A percentile compares a stretch with the other conserved stretches of the same genome.
Evolutionary conservation across 2,888 invertebrate genomes (phyloP).

Genomic region (Cinara cedri): DNA sequence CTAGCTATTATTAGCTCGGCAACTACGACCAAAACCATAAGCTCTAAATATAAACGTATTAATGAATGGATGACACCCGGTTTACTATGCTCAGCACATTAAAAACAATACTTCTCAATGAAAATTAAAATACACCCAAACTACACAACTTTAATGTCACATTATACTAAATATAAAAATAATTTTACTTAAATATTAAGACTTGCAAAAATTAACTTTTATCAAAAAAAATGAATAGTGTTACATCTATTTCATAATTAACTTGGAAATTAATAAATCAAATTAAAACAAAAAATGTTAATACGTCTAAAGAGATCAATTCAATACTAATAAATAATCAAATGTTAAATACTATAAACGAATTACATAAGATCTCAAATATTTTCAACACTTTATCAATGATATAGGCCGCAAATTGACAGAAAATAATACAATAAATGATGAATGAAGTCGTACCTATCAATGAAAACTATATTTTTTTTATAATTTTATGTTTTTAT

Average conservation of each 20-base stretch:
- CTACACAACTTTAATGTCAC: background rate
- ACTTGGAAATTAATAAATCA: background rate
- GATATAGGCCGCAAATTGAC: background rate
- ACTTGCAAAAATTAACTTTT: background rate
- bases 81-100: constrained; percentile 3
- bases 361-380: background rate
- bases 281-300: background rate
- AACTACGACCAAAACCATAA: background rate
- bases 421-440: background rate
- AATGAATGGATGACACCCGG: constrained; percentile 9
- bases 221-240: background rate
- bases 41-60: constrained; percentile 2
- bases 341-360: background rate
- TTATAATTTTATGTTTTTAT: no score
- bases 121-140: constrained; percentile 19
- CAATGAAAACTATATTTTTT: no score
- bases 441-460: background rate
- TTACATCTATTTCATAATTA: background rate
- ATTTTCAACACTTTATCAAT: background rate
- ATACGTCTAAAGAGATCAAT: background rate
- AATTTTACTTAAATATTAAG: constrained; percentile 2
- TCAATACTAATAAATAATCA: background rate
- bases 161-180: background rate
- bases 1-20: no score
- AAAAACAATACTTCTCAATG: constrained; percentile 8